A percentile compares a stretch with the other conserved stretches of the same genome.
phyloP scores from a whole-genome alignment of 1,140 invertebrate genomes.

The Matsumurasca onukii region DNA sequence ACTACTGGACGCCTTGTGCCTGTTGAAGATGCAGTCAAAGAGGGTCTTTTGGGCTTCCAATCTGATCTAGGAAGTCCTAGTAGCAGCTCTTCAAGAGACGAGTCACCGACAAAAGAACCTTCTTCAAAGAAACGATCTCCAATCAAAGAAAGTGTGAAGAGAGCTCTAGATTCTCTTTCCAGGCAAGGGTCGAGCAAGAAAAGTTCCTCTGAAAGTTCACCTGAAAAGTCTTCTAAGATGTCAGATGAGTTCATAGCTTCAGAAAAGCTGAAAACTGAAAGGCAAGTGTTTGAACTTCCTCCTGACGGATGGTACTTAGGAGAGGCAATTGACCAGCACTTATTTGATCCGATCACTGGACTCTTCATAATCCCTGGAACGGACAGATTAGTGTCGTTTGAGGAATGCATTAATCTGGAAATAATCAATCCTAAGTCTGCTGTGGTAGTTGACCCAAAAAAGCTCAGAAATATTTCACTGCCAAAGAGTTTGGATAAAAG shows the following conservation, averaged over 20 bases:
- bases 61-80: slow-evolving; percentile 56
- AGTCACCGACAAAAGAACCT: slow-evolving; percentile 45
- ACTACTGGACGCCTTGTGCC: slow-evolving; percentile 71
- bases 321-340: slow-evolving; percentile 71
- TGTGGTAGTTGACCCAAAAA: slow-evolving; percentile 71
- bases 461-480: slow-evolving; percentile 67
- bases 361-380: slow-evolving; percentile 86
- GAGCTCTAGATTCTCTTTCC: slow-evolving; percentile 29
- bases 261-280: slow-evolving; percentile 47
- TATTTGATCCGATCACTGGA: slow-evolving; percentile 80
- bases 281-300: slow-evolving; percentile 70
- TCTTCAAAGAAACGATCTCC: slow-evolving; percentile 46
- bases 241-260: slow-evolving; percentile 43
- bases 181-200: slow-evolving; percentile 23
- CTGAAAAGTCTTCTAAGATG: slow-evolving; percentile 31
- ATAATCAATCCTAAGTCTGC: slow-evolving; percentile 83
- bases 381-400: slow-evolving; percentile 79
- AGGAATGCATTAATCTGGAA: slow-evolving; percentile 82
- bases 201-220: not conserved
- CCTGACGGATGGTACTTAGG: slow-evolving; percentile 76
- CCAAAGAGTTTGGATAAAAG: slow-evolving; percentile 73
- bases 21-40: slow-evolving; percentile 78
- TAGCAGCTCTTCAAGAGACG: slow-evolving; percentile 35
- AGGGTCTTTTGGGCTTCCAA: slow-evolving; percentile 57
- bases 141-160: slow-evolving; percentile 43